Conservation (phyloP, 2,888 invertebrate genomes). For the Ophioninae sp. region DNA sequence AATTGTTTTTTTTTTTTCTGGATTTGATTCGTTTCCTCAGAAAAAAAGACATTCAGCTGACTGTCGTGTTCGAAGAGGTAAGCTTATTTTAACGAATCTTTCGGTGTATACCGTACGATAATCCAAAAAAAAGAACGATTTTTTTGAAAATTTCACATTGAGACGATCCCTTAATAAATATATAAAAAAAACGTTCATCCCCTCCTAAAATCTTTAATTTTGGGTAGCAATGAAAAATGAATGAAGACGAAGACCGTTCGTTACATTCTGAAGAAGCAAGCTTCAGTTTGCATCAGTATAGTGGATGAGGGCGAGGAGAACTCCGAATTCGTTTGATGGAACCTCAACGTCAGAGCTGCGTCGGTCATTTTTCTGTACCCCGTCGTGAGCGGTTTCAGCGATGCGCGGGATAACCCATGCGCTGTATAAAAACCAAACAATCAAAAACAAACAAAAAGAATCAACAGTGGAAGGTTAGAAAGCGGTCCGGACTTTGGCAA, state of each 20-base stretch:
- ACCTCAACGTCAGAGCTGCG: slow-evolving; percentile 23
- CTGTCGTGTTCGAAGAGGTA: too few relatives aligned
- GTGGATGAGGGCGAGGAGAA: slow-evolving; percentile 9
- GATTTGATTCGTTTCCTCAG: too few relatives aligned
- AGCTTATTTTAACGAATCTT: too few relatives aligned
- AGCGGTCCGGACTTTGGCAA: slow-evolving; percentile 56
- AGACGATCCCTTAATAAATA: too few relatives aligned
- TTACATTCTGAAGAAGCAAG: slow-evolving; percentile 1
- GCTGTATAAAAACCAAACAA: slow-evolving; percentile 33
- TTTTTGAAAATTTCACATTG: too few relatives aligned
- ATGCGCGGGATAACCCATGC: slow-evolving; percentile 40
- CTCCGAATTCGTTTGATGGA: slow-evolving; percentile 45
- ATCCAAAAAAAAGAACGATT: too few relatives aligned
- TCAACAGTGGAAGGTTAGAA: background rate
- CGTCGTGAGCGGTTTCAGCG: slow-evolving; percentile 58
- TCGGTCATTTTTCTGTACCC: slow-evolving; percentile 53
- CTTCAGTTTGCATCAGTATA: background rate
- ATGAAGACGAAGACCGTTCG: background rate
- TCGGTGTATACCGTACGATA: too few relatives aligned
- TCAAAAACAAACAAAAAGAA: slow-evolving; percentile 4
- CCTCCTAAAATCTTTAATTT: too few relatives aligned
- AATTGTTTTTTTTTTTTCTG: too few relatives aligned
- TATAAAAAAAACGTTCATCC: too few relatives aligned
- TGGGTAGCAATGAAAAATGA: background rate
- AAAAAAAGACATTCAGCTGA: too few relatives aligned